These are phyloP conservation scores for Eilema sororculum DNA, from an alignment of 2,888 invertebrate species.

Conservation along the genomic window DNA sequence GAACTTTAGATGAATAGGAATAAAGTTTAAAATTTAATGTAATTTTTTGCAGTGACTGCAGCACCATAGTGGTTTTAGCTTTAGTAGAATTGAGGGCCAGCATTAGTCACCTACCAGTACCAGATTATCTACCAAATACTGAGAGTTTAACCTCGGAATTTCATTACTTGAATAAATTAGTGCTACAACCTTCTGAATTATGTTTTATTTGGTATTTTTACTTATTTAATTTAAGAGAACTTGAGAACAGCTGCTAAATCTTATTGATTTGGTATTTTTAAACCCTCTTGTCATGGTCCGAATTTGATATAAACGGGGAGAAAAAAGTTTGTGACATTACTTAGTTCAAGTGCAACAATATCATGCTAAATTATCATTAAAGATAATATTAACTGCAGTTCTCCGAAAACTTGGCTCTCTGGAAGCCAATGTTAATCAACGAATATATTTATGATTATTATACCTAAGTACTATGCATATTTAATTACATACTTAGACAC, in stretches of 20 bases:
- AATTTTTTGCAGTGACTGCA: no score
- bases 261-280: no score
- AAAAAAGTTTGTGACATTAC: no score
- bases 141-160: neutral
- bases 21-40: no score
- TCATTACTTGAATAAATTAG: neutral
- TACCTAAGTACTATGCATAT: neutral
- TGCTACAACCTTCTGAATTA: neutral
- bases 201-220: neutral
- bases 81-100: no score
- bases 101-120: neutral
- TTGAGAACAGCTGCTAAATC: no score
- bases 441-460: neutral
- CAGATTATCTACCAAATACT: neutral
- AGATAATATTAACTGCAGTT: neutral
- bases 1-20: no score
- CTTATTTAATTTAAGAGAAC: no score
- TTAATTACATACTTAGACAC: neutral
- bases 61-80: no score
- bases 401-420: neutral
- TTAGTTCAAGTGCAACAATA: neutral
- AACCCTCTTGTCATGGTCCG: no score
- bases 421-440: neutral
- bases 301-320: no score
- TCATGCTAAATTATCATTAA: no score